Base-by-base conservation (phyloP, 2,888 invertebrate species). In the Zygothrica quintamaculata region DNA sequence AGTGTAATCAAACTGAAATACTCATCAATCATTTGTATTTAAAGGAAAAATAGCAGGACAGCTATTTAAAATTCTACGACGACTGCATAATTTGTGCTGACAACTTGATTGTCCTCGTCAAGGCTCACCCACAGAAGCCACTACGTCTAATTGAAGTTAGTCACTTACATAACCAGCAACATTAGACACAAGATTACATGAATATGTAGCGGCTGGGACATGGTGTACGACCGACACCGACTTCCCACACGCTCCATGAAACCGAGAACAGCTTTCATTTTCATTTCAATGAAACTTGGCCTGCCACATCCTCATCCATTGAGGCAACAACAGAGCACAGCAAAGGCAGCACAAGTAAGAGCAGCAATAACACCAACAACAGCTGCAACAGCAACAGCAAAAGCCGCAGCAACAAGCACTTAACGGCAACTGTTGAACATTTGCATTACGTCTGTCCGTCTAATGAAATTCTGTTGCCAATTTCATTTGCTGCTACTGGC, bases 381-480 rank as follows among this genome's bases (percentile, higher is more conserved):
- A 8, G 12, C 52, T 16, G 0, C 53, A 33, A n/a, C 47, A 43
- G n/a, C 44, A 25, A 33, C 50, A 37, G 55, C 62, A 29, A 29
- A 1, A 29, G 0, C 53, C 16, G n/a, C 47, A 43, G 12, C 44
- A 25, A 31, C 50, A 37, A 53, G 57, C 65, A 61, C 40, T 73
- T 73, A 73, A 53, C 44, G 52, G 46, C 61, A 73, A 50, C 74
- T 60, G 60, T 44, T 80, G 80, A 57, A 76, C 67, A 84, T 80
- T 85, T 82, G 84, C 84, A 74, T 80, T 67, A 67, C 55, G 61
- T 84, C 40, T 11, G 40, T 42, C 34, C 36, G 48, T 36, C 33
- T 80, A 80, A 80, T 84, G 84, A 77, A 84, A 86, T 86, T 85
- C 62, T 52, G 65, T 50, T 79, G 71, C 61, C 65, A 34, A 43